phyloP scores from a whole-genome alignment of 2,797 vertebrate species.

The Myotis myotis region DNA sequence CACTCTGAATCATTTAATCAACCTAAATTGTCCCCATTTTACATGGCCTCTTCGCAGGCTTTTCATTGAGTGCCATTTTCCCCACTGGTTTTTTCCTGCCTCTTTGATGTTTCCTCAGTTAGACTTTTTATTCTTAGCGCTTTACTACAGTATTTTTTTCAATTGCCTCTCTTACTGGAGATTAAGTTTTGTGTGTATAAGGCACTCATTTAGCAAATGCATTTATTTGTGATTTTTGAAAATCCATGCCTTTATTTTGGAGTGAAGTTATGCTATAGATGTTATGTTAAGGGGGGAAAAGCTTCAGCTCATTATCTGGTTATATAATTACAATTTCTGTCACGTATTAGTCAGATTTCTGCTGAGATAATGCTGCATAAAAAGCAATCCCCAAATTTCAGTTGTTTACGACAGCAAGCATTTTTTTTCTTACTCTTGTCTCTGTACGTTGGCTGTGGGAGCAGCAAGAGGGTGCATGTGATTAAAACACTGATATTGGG shows the following conservation, averaged over 20 bases:
- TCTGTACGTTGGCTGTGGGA: neutral
- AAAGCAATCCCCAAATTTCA: conserved; percentile 6
- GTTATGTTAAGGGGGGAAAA: neutral
- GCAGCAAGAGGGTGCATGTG: neutral
- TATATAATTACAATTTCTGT: conserved; percentile 58
- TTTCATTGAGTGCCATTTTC: conserved; percentile 11
- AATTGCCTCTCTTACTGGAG: conserved; percentile 35
- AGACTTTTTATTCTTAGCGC: conserved; percentile 17
- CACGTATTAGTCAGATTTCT: conserved; percentile 35
- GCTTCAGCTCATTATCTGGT: conserved; percentile 5
- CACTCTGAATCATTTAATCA: neutral
- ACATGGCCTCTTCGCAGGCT: neutral
- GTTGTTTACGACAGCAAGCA: neutral
- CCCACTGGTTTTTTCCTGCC: conserved; percentile 39
- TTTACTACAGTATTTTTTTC: conserved; percentile 46
- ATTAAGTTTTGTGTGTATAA: conserved; percentile 27
- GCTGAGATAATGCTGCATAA: conserved; percentile 37
- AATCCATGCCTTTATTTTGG: conserved; percentile 40
- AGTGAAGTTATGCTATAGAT: conserved; percentile 16
- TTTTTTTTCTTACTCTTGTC: neutral
- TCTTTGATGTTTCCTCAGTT: conserved; percentile 50
- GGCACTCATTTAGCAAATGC: conserved; percentile 41
- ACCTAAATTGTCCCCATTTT: conserved; percentile 27
- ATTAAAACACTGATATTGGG: neutral
- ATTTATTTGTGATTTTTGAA: conserved; percentile 34